phyloP scores from a whole-genome alignment of 2,113 vertebrate genomes.

The Clarias batrachus region DNA sequence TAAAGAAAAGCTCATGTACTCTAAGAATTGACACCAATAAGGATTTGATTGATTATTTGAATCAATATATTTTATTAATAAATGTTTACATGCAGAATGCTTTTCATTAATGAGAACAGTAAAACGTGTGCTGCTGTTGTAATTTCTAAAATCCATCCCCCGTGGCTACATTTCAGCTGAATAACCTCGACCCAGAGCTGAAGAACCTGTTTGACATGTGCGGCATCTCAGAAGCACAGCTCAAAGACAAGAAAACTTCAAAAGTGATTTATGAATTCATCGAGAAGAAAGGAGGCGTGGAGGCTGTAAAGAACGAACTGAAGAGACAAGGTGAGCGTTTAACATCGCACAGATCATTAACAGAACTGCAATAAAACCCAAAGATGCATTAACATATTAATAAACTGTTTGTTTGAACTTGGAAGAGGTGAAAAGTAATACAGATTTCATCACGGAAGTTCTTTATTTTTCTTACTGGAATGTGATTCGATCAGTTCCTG shows the following conservation, averaged over 20 bases:
- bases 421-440: background rate
- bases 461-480: background rate
- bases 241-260: conserved; percentile 97
- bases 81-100: background rate
- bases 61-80: background rate
- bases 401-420: background rate
- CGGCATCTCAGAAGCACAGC: conserved; percentile 95
- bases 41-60: background rate
- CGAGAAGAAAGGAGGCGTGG: conserved; percentile 96
- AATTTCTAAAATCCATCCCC: background rate
- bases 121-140: background rate
- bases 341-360: background rate
- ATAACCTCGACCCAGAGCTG: conserved; percentile 96
- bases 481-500: background rate
- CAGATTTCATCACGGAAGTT: background rate
- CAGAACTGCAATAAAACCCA: background rate
- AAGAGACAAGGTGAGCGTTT: conserved; percentile 87
- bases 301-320: conserved; percentile 96
- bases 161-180: conserved; percentile 73
- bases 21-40: background rate
- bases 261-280: conserved; percentile 99
- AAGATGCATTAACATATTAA: background rate
- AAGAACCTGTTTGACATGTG: conserved; percentile 97
- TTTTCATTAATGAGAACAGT: background rate
- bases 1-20: background rate